Evolutionary conservation across 2,888 invertebrate genomes (phyloP), one percentile per base, ranked within the genome.

Genomic region (Busseola fusca): DNA sequence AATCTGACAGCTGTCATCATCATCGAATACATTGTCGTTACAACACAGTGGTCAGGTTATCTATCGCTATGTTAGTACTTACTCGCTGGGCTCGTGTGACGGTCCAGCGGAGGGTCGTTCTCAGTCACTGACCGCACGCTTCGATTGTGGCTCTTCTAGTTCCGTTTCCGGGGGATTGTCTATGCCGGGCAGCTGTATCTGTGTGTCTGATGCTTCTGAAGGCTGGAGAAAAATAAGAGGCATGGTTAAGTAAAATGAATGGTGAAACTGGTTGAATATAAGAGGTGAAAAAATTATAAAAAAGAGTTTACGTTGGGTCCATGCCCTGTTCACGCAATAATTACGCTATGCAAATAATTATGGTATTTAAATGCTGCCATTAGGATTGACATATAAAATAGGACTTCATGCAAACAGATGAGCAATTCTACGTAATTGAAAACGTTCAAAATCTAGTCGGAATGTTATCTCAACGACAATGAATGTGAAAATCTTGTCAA

Each of bases 191-290:
- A 98, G 95, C 88, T 97, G 97, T 86, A 98, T 97, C 91, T 97
- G 97, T 27, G 98, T 97, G 86, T 97, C 97, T 5, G 97, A 97
- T n/a, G 97, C 97, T 94, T 97, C 97, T 12, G 97, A 97, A 21
- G 97, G 97, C 97, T 97, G 95, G 10, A 45, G 73, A 66, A 72
- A 60, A 58, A 75, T 30, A n/a, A 60, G 50, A 74, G 12, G 1
- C 3, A n/a, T 14, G 16, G 40, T 78, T 74, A 52, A 79, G 25
- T 25, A 37, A 30, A 30, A 74, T 78, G 52, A 72, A 48, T 30
- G 14, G 1, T 34, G 64, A 45, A 27, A 21, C 9, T 25, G 45
- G 50, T 54, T 27, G 27, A 1, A 45, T 5, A 76, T 48, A n/a
- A 40, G n/a, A 27, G 48, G 54, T 56, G 10, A 10, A 30, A 56